Conservation (phyloP, 2,797 vertebrate genomes). For the Emydoidea blandingii region DNA sequence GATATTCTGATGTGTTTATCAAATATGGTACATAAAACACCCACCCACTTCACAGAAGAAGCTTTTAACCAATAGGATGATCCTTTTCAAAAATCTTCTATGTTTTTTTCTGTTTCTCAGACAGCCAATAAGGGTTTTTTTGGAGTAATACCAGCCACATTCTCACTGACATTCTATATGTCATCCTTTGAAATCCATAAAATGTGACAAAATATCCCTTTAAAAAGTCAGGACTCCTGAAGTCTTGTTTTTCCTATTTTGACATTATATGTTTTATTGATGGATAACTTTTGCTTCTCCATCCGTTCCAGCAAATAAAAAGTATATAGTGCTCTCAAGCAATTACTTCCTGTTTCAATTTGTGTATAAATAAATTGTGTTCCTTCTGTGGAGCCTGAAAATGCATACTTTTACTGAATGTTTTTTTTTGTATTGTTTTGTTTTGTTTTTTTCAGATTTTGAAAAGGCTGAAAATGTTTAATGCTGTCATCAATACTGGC, state of each 20-base stretch:
- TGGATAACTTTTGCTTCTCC: not conserved
- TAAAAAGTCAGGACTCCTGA: conserved; percentile 47
- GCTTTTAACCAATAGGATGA: not conserved
- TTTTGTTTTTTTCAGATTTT: conserved; percentile 25
- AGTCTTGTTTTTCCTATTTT: conserved; percentile 3
- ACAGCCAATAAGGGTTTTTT: conserved; percentile 21
- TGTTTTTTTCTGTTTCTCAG: conserved; percentile 35
- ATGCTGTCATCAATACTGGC: conserved; percentile 55
- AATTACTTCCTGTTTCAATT: conserved; percentile 35
- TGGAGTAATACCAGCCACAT: conserved; percentile 39
- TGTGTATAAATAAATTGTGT: conserved; percentile 1
- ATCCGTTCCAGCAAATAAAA: not conserved
- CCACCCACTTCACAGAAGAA: conserved; percentile 15
- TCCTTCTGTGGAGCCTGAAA: not conserved
- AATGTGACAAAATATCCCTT: not conserved
- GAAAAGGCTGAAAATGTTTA: conserved; percentile 51
- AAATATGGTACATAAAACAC: not conserved
- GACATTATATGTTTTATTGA: not conserved
- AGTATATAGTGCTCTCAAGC: not conserved
- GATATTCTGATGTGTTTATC: conserved; percentile 35
- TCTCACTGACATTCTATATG: conserved; percentile 18
- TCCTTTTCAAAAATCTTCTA: conserved; percentile 14
- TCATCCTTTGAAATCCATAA: conserved; percentile 25
- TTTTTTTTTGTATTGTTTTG: not conserved
- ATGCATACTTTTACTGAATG: conserved; percentile 2